Conservation (phyloP, 1,140 invertebrate genomes). For the Ericerus pela region DNA sequence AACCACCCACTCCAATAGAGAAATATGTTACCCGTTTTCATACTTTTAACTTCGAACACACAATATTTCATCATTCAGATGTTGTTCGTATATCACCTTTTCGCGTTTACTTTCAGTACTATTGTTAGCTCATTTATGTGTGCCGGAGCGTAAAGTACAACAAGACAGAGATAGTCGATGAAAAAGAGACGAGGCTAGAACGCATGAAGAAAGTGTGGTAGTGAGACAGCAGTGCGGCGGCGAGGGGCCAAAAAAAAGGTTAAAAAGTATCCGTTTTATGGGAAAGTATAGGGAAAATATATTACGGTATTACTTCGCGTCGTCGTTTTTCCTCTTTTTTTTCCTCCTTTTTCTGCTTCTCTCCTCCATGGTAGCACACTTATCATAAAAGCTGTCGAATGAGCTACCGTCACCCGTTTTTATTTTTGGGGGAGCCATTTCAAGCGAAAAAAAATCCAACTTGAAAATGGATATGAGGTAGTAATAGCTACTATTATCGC, state of each 20-base stretch:
- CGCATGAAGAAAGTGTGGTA: too few relatives aligned
- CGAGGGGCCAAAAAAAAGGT: constrained; percentile 3
- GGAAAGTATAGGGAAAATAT: neutral
- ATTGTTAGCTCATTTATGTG: constrained; percentile 10
- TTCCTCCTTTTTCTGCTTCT: too few relatives aligned
- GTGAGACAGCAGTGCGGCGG: too few relatives aligned
- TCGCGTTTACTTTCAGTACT: constrained; percentile 8
- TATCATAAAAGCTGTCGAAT: constrained; percentile 11
- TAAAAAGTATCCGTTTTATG: constrained; percentile 6
- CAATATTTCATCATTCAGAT: constrained; percentile 11
- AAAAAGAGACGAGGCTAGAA: too few relatives aligned
- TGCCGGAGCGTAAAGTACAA: constrained; percentile 4
- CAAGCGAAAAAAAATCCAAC: constrained; percentile 9
- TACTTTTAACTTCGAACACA: constrained; percentile 1
- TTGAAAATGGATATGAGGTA: constrained; percentile 11
- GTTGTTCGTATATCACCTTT: constrained; percentile 7
- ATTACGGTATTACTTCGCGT: constrained; percentile 10
- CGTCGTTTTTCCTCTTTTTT: too few relatives aligned
- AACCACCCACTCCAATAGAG: too few relatives aligned
- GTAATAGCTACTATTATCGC: constrained; percentile 8
- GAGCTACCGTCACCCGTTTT: neutral
- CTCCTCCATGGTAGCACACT: constrained; percentile 3
- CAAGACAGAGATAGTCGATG: too few relatives aligned
- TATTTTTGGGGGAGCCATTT: neutral
- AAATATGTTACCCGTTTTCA: too few relatives aligned